These are phyloP conservation scores for Hassar affinis DNA, from an alignment of 2,113 vertebrate species.

Conservation along the genomic window DNA sequence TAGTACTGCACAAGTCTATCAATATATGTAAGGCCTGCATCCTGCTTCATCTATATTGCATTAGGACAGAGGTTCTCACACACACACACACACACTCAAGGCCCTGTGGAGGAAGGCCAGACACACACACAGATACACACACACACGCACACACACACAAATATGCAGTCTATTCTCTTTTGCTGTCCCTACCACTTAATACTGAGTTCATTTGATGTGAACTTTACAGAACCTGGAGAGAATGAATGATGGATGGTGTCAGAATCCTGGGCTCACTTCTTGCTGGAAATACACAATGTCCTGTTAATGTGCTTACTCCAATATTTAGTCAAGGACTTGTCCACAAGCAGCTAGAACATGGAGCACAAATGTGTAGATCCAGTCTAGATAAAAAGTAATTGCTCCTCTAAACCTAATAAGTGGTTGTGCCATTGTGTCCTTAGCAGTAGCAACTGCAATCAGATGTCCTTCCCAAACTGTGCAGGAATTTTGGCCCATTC, in stretches of 20 bases:
- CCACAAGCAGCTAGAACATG: slow-evolving; percentile 8
- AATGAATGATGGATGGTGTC: slow-evolving; percentile 34
- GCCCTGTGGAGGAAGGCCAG: slow-evolving; percentile 36
- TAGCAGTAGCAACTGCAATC: too few species aligned
- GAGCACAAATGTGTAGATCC: slow-evolving; percentile 2
- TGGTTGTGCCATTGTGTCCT: too few species aligned
- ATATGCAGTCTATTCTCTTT: slow-evolving; percentile 12
- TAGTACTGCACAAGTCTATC: slow-evolving; percentile 92
- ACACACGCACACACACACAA: slow-evolving; percentile 18
- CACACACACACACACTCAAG: slow-evolving; percentile 22
- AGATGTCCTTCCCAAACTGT: too few species aligned
- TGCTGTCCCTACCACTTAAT: not conserved
- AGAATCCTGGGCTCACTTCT: slow-evolving; percentile 4
- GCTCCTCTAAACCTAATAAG: too few species aligned
- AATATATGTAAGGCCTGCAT: slow-evolving; percentile 95
- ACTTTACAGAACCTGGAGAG: slow-evolving; percentile 29
- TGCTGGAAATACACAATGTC: slow-evolving; percentile 8
- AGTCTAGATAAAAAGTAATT: too few species aligned
- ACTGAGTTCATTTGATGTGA: not conserved
- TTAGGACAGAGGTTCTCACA: slow-evolving; percentile 68
- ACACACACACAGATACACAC: slow-evolving; percentile 19
- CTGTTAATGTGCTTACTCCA: slow-evolving; percentile 39
- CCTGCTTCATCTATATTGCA: slow-evolving; percentile 99
- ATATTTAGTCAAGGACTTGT: slow-evolving; percentile 38
- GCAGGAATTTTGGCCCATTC: too few species aligned